Evolutionary conservation across 92 coral and sea anemone species (phyloP).

Genomic region (Umimayanthus kanabou): DNA sequence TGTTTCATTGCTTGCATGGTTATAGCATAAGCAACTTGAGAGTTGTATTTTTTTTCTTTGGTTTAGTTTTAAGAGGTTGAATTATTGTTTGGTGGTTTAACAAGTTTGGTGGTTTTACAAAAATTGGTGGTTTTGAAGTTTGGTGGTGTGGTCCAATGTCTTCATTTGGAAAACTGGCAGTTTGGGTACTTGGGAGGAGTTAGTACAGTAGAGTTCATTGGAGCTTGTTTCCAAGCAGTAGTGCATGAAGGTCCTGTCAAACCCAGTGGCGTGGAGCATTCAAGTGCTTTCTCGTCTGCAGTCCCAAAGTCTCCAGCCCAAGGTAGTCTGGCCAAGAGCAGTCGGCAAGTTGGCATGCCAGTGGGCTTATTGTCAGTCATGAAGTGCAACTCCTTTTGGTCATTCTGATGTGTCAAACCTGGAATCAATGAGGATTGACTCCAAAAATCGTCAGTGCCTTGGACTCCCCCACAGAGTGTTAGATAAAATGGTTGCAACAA

Average conservation of each 20-base stretch:
- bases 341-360: slow-evolving; percentile 37
- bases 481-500: background rate
- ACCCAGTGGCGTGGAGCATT: slow-evolving; percentile 39
- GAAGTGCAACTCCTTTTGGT: slow-evolving; percentile 2
- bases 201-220: slow-evolving; percentile 17
- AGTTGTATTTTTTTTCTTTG: slow-evolving; percentile 20
- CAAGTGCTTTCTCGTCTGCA: slow-evolving; percentile 45
- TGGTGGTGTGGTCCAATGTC: background rate
- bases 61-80: background rate
- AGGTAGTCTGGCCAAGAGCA: slow-evolving; percentile 42
- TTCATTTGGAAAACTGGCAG: background rate
- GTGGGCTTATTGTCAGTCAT: slow-evolving; percentile 14
- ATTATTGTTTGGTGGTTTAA: background rate
- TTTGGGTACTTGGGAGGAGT: background rate
- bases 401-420: slow-evolving; percentile 3
- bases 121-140: background rate
- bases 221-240: slow-evolving; percentile 21
- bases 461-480: background rate
- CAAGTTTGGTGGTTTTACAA: background rate
- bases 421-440: background rate
- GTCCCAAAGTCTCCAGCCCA: background rate
- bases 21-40: background rate
- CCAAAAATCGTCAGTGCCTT: background rate
- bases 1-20: background rate
- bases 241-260: slow-evolving; percentile 19